Evolutionary conservation across 2,797 vertebrate species (phyloP).

Genomic region (Ficedula albicollis): DNA sequence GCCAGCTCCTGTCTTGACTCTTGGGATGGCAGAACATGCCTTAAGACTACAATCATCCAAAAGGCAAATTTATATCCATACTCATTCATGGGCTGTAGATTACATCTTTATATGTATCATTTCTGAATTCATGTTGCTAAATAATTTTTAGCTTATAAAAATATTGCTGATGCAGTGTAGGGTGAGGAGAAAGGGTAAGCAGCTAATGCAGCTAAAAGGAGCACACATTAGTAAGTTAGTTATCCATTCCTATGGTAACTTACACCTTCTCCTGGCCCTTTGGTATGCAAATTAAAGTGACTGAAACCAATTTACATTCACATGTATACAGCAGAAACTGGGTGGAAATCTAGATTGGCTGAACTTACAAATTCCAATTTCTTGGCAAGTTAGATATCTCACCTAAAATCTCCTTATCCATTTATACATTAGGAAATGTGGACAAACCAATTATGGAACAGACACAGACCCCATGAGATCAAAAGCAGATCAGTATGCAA

Average conservation of each 20-base stretch:
- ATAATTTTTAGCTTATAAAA: neutral
- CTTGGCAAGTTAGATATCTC: slow-evolving; percentile 54
- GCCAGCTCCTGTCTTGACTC: neutral
- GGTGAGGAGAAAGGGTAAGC: neutral
- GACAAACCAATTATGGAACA: slow-evolving; percentile 47
- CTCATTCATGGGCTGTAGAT: neutral
- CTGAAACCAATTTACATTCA: slow-evolving; percentile 32
- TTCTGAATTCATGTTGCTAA: neutral
- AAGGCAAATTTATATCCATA: neutral
- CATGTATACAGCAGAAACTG: slow-evolving; percentile 9
- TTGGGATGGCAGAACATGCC: neutral
- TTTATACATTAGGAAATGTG: slow-evolving; percentile 64
- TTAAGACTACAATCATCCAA: neutral
- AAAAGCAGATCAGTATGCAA: slow-evolving; percentile 27
- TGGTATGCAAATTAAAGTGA: slow-evolving; percentile 56
- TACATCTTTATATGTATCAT: neutral
- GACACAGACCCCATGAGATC: neutral
- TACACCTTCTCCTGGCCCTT: slow-evolving; percentile 51
- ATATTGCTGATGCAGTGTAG: neutral
- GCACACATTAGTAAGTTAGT: slow-evolving; percentile 5
- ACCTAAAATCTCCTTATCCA: slow-evolving; percentile 57
- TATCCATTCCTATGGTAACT: slow-evolving; percentile 38
- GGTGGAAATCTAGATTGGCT: slow-evolving; percentile 45
- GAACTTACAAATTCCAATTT: slow-evolving; percentile 53
- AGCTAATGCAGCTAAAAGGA: slow-evolving; percentile 1